Conservation (phyloP, 2,113 vertebrate species). For the Actinemys pallida region DNA sequence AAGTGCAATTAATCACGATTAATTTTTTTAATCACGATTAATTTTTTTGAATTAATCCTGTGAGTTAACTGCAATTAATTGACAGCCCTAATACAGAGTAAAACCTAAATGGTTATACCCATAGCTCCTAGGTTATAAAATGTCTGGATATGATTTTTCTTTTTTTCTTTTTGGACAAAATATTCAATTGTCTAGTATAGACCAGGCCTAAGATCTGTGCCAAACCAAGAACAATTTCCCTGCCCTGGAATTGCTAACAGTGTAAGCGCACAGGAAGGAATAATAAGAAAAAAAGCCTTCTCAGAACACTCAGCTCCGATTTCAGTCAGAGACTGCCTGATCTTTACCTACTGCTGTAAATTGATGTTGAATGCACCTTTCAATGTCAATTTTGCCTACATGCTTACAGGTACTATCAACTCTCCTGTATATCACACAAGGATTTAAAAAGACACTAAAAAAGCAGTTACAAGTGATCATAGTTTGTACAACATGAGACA, state of each 20-base stretch:
- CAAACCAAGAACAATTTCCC: neutral
- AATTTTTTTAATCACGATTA: too few species aligned
- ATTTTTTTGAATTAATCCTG: too few species aligned
- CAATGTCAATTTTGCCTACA: neutral
- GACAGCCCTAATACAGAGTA: neutral
- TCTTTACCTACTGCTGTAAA: neutral
- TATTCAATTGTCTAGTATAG: neutral
- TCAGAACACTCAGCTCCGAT: neutral
- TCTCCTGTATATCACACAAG: neutral
- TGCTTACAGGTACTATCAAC: neutral
- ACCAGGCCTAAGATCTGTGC: neutral
- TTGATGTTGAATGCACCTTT: neutral
- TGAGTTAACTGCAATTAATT: too few species aligned
- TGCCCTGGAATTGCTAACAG: neutral
- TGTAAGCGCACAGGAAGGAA: rapidly evolving
- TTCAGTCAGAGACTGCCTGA: neutral
- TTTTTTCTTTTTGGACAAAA: neutral
- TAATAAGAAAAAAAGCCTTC: neutral
- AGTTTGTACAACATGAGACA: neutral
- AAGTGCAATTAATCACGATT: too few species aligned
- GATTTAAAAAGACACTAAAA: neutral
- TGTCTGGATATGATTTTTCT: neutral
- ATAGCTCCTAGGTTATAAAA: neutral
- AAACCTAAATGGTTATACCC: neutral
- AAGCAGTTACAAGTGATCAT: neutral